Evolutionary conservation across 1,140 invertebrate genomes (phyloP).

Genomic region (Temnothorax nylanderi): DNA sequence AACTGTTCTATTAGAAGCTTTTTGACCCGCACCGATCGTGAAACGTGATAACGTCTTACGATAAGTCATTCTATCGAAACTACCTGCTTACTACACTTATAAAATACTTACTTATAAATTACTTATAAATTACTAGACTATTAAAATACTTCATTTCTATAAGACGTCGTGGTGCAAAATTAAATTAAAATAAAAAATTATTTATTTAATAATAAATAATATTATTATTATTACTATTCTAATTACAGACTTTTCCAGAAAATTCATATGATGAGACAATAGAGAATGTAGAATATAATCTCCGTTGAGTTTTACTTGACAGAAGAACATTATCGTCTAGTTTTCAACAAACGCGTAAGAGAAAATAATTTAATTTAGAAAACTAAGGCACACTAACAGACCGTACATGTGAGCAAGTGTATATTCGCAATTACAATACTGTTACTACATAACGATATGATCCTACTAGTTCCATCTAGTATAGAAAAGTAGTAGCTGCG

Average conservation of each 20-base stretch:
- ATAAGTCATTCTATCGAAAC: not conserved
- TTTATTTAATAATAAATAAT: not conserved
- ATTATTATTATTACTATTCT: not conserved
- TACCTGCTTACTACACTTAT: not conserved
- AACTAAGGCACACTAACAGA: not conserved
- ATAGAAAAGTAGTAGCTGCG: not conserved
- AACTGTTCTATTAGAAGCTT: conserved; percentile 60
- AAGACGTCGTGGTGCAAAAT: not conserved
- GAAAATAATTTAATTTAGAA: not conserved
- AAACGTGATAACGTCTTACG: conserved; percentile 38
- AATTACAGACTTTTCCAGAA: not conserved
- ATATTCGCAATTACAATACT: not conserved
- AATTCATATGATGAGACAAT: not conserved
- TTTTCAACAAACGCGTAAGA: not conserved
- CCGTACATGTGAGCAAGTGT: not conserved
- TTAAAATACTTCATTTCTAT: conserved; percentile 4
- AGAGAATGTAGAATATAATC: not conserved
- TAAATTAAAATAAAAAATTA: conserved; percentile 1
- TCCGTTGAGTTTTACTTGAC: not conserved
- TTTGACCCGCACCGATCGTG: conserved; percentile 12
- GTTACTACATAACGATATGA: not conserved
- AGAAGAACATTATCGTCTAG: not conserved
- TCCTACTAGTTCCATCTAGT: not conserved
- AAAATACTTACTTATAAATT: no score
- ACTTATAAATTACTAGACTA: no score